A percentile compares a stretch with the other conserved stretches of the same genome.
Conservation (phyloP, 2,888 invertebrate species). For the Chrysina gloriosa region DNA sequence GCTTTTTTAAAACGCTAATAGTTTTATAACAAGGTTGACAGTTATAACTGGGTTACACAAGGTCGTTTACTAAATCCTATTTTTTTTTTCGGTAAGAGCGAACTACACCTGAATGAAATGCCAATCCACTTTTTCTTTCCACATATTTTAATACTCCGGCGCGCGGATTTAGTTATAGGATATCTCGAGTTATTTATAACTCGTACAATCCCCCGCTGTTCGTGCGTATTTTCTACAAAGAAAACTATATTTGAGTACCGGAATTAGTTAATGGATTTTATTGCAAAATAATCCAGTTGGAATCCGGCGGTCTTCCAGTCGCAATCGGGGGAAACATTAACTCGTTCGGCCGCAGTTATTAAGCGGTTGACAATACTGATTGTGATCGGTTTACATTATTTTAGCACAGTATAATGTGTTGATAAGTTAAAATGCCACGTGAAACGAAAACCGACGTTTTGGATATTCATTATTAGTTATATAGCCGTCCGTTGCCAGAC, state of each 20-base stretch:
- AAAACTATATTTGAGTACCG: too few relatives aligned
- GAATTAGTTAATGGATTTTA: too few relatives aligned
- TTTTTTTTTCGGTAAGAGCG: constrained; percentile 17
- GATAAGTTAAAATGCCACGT: constrained; percentile 30
- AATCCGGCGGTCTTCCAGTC: too few relatives aligned
- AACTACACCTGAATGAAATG: constrained; percentile 31
- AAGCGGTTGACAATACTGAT: not conserved
- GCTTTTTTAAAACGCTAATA: not conserved
- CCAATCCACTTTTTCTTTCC: constrained; percentile 18
- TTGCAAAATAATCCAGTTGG: too few relatives aligned
- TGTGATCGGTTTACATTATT: constrained; percentile 4
- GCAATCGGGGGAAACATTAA: too few relatives aligned
- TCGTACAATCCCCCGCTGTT: too few relatives aligned
- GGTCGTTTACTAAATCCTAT: constrained; percentile 22
- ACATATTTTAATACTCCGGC: not conserved
- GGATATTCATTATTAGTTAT: constrained; percentile 13
- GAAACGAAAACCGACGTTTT: not conserved
- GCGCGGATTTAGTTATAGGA: not conserved
- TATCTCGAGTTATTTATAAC: too few relatives aligned
- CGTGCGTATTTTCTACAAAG: too few relatives aligned
- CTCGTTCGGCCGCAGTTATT: too few relatives aligned
- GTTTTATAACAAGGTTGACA: constrained; percentile 26
- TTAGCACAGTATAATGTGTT: constrained; percentile 12
- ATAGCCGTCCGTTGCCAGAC: not conserved
- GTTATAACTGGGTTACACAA: constrained; percentile 29